These are phyloP conservation scores for Oreotrochilus melanogaster DNA, from an alignment of 2,113 vertebrate genomes.

Conservation along the genomic window DNA sequence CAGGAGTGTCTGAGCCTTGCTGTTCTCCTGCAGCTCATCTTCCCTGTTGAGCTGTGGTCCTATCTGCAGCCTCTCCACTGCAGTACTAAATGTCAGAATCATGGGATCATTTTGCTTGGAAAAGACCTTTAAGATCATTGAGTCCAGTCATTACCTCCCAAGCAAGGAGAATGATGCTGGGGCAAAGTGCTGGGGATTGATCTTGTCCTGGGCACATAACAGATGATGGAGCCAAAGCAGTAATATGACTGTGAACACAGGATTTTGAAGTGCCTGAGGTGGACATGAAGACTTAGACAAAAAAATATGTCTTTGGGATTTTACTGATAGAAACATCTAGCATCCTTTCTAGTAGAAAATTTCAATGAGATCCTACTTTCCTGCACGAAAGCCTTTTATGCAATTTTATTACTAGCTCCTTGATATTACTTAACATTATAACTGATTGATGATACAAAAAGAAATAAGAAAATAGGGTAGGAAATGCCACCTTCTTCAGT, in stretches of 20 bases:
- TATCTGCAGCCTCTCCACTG: background rate
- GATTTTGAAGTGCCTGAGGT: background rate
- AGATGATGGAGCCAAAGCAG: background rate
- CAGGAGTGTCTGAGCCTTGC: background rate
- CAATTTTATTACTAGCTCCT: background rate
- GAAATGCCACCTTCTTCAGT: background rate
- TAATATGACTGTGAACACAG: background rate
- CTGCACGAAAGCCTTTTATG: background rate
- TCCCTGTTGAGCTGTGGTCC: background rate
- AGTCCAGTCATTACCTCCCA: too few relatives aligned
- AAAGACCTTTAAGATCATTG: too few relatives aligned
- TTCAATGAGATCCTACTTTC: background rate
- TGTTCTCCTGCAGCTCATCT: background rate
- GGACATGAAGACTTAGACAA: background rate
- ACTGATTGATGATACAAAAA: background rate
- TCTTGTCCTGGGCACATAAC: background rate
- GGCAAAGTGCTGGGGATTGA: rapidly evolving
- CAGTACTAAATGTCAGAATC: too few relatives aligned
- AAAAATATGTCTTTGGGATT: background rate
- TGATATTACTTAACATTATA: background rate
- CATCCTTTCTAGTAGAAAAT: background rate
- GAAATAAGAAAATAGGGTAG: background rate
- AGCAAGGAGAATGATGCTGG: background rate
- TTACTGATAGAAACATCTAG: background rate
- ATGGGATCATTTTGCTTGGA: too few relatives aligned